Evolutionary conservation across 1,140 invertebrate genomes (phyloP), one percentile per base, ranked within the genome.

Genomic region (Cydia splendana): DNA sequence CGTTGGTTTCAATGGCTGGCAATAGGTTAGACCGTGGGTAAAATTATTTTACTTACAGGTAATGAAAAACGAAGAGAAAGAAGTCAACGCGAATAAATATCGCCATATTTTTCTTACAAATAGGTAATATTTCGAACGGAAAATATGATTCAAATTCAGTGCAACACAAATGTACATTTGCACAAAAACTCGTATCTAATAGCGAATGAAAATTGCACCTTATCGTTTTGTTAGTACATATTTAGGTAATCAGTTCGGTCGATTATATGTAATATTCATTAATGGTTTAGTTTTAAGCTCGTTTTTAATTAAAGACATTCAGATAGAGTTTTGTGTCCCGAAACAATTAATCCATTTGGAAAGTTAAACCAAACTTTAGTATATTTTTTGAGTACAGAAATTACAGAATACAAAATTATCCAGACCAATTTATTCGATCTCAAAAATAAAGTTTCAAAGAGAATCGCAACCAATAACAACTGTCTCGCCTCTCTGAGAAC

Each of bases 1-100:
- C 34, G 34, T 71, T 42, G 67, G 67, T 71, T 71, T 45, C 30
- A 71, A 18, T 71, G 67, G 67, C 5, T 12, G 38, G 67, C 15
- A n/a, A 71, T 71, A 18, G 30, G 67, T 62, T 62, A 20, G 20
- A n/a, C 6, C 20, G 57, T 24, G 24, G 38, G 38, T 42, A 42
- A 10, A 42, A 42, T 42, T 9, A 24, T n/a, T 7, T 62, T 24
- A 62, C 20, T 62, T 62, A 62, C 18, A 62, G 7, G 6, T 62
- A 24, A 24, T 53, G 4, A 53, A 53, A 53, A 53, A 48, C 51
- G 15, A 53, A 45, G 9, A 45, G 12, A 45, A 45, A 45, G 12
- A 45, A 45, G 12, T 13, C 13, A 4, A 0, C 10, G 45, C 4
- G 10, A 45, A 45, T 45, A 45, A 45, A 45, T 34, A 34, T 34